These are phyloP conservation scores for Gavialis gangeticus DNA, from an alignment of 2,113 vertebrate species.

Conservation along the genomic window DNA sequence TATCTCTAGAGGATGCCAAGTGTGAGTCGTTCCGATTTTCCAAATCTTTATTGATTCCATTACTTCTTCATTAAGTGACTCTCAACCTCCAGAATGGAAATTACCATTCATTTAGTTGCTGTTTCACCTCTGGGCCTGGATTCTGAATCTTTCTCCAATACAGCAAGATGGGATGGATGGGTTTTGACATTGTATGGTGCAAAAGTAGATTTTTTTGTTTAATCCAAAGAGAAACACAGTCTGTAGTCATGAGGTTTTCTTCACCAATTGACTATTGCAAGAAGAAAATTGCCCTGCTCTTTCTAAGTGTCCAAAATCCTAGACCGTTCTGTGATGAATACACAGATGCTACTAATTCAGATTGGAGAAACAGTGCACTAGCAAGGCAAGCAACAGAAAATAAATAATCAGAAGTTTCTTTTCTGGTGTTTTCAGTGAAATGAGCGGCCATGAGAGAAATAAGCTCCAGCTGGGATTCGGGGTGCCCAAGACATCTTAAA, in stretches of 20 bases:
- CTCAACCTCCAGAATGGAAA: not conserved
- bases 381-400: rapidly evolving
- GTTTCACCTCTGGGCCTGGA: not conserved
- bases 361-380: not conserved
- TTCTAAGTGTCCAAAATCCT: not conserved
- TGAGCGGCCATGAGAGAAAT: rapidly evolving
- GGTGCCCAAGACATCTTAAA: not conserved
- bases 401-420: not conserved
- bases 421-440: not conserved
- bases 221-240: not conserved
- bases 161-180: not conserved
- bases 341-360: not conserved
- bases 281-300: not conserved
- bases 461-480: not conserved
- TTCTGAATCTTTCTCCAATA: not conserved
- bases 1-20: not conserved
- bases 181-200: not conserved
- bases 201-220: not conserved
- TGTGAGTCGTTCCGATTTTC: constrained; percentile 4
- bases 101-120: not conserved
- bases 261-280: not conserved
- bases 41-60: constrained; percentile 4
- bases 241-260: not conserved
- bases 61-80: constrained; percentile 15
- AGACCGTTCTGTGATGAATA: not conserved